Evolutionary conservation across 1,140 invertebrate genomes (phyloP).

Genomic region (Drosophila gunungcola): DNA sequence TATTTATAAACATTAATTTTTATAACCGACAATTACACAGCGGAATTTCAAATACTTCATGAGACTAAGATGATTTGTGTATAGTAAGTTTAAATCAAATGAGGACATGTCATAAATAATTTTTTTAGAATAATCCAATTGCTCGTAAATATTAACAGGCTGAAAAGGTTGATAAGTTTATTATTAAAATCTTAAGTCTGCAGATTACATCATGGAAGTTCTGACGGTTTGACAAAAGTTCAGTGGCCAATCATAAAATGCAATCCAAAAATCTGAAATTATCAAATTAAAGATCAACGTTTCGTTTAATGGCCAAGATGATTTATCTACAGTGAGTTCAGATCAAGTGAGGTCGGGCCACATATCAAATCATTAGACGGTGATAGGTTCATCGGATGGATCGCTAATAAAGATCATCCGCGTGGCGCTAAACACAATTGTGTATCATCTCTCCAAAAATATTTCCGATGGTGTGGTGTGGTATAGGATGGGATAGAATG

Average conservation of each 20-base stretch:
- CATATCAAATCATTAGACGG: conserved; percentile 3
- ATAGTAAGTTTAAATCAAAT: too few relatives aligned
- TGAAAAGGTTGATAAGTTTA: not conserved
- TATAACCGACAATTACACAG: too few relatives aligned
- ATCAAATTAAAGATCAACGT: not conserved
- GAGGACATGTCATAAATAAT: too few relatives aligned
- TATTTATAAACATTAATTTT: too few relatives aligned
- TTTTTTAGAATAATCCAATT: too few relatives aligned
- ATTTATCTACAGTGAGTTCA: conserved; percentile 20
- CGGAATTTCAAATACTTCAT: too few relatives aligned
- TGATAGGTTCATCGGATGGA: conserved; percentile 14
- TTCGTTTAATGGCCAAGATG: conserved; percentile 5
- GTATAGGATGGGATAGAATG: conserved; percentile 3
- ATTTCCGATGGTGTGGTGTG: conserved; percentile 1
- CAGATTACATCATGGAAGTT: too few relatives aligned
- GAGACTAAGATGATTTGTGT: too few relatives aligned
- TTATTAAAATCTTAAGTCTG: not conserved
- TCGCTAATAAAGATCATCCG: conserved; percentile 12
- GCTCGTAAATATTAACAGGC: too few relatives aligned
- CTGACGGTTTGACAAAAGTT: not conserved
- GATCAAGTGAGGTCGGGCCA: not conserved
- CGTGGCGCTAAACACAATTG: conserved; percentile 7
- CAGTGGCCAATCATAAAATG: not conserved
- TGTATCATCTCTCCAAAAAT: not conserved
- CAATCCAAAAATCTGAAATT: not conserved